These are phyloP conservation scores for Cirrhinus molitorella DNA, from an alignment of 2,797 vertebrate species.

Conservation along the genomic window DNA sequence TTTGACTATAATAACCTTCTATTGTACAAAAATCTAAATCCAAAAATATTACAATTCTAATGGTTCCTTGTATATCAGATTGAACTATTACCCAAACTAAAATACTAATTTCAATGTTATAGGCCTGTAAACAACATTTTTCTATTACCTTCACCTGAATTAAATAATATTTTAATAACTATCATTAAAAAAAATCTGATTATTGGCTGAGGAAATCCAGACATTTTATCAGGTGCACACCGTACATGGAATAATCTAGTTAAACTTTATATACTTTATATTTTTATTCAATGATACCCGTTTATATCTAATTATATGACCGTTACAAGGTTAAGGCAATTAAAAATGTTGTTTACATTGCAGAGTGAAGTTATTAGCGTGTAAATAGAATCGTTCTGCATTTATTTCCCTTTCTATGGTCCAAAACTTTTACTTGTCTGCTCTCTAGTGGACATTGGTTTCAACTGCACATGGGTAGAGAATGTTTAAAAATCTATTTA, in stretches of 20 bases:
- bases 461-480: neutral
- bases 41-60: neutral
- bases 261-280: neutral
- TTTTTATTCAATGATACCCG: neutral
- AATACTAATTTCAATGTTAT: neutral
- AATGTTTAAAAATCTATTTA: neutral
- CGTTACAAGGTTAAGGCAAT: neutral
- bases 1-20: neutral
- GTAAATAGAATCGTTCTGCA: neutral
- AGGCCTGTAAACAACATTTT: neutral
- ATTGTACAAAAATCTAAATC: neutral
- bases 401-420: neutral
- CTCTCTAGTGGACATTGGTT: conserved; percentile 30
- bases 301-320: neutral
- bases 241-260: neutral
- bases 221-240: neutral
- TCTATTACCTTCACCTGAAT: neutral
- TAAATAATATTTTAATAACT: no score
- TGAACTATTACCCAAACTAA: neutral
- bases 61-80: neutral
- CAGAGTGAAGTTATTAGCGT: neutral
- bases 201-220: neutral
- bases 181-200: neutral
- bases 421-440: conserved; percentile 6
- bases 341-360: neutral